These are phyloP conservation scores for Platorchestia sp. DNA, from an alignment of 1,140 invertebrate species.

Conservation along the genomic window DNA sequence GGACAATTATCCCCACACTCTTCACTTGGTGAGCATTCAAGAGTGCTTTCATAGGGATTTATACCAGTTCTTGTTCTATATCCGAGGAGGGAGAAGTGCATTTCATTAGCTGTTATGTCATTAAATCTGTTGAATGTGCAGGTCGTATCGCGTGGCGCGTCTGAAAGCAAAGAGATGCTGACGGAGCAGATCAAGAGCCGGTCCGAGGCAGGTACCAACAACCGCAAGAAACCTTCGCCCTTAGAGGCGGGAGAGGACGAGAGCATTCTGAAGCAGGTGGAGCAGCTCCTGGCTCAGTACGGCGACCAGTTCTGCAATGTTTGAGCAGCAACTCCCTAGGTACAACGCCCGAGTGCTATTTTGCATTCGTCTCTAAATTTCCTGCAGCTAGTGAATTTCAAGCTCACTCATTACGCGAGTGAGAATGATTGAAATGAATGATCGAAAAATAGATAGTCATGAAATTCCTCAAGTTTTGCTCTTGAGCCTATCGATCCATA, in stretches of 20 bases:
- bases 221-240: not conserved
- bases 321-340: not conserved
- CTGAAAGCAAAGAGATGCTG: not conserved
- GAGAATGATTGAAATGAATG: too few species aligned
- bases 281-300: not conserved
- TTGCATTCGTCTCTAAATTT: not conserved
- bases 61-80: not conserved
- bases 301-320: not conserved
- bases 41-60: not conserved
- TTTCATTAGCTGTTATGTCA: not conserved
- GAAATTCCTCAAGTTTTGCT: too few species aligned
- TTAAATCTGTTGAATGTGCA: not conserved
- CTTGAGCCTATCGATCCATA: too few species aligned
- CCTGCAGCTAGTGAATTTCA: not conserved
- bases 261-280: not conserved
- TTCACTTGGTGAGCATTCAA: constrained; percentile 15
- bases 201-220: not conserved
- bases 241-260: not conserved
- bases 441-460: too few species aligned
- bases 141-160: not conserved
- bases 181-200: not conserved
- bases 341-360: not conserved
- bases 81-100: not conserved
- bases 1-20: constrained; percentile 8
- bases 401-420: too few species aligned